Evolutionary conservation across 2,888 invertebrate genomes (phyloP), one percentile per base, ranked within the genome.

Genomic region (Erebia palarica): DNA sequence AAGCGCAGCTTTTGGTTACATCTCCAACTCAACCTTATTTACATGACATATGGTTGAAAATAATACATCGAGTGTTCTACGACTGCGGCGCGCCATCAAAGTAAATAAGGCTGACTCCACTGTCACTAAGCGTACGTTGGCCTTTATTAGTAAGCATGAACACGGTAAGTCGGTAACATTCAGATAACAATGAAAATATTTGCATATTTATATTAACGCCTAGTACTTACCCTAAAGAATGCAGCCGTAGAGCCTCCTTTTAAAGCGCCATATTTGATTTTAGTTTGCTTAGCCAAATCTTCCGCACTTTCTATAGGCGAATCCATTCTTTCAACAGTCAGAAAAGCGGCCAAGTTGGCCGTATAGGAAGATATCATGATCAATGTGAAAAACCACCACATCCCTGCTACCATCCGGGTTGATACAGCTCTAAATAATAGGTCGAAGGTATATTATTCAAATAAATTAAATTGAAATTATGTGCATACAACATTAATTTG

Each of bases 341-440:
- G 93, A 85, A 98, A 98, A 10, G 98, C 98, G 63, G 98, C 98
- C 80, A 99, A 92, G 90, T 99, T 99, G 69, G 98, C 99, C 21
- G 99, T 99, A 89, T 99, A 99, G 9, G 98, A 98, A 0, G 98
- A 98, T 78, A 98, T 98, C 97, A 99, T 98, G 81, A 98, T 98
- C 64, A 98, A 92, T 0, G 97, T 98, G 89, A 98, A 98, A 89
- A 98, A 98, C 98, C 98, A 98, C 97, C 97, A 97, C 95, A 98
- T 97, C 53, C 98, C 98, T 2, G 97, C 97, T 11, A 98, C 96
- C 95, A 97, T 96, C 75, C 98, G 94, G 0, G 98, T 98, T 0
- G 97, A 97, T 14, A 97, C 96, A 58, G 98, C 97, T 90, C 97
- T 97, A 87, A 73, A 73, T 75, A 70, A 70, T 57, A 27, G 27